A percentile compares a stretch with the other conserved stretches of the same genome.
Evolutionary conservation across 2,797 vertebrate species (phyloP).

Genomic region (Delichon dasypus): DNA sequence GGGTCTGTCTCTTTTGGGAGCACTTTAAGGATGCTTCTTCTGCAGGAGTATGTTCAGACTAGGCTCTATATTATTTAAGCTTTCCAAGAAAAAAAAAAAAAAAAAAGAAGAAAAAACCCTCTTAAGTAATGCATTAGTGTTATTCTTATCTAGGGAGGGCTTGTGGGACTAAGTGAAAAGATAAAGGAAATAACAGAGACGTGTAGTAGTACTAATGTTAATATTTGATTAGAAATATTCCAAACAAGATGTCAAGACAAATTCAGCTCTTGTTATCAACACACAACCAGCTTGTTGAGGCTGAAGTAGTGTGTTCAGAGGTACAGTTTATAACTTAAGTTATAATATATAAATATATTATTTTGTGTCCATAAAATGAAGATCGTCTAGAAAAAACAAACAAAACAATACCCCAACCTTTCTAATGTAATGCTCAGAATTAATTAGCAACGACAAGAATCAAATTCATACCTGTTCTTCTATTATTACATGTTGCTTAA

Average conservation of each 20-base stretch:
- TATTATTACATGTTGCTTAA: neutral
- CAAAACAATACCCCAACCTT: neutral
- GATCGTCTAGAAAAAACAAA: neutral
- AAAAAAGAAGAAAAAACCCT: neutral
- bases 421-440: neutral
- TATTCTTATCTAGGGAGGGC: conserved; percentile 31
- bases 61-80: conserved; percentile 38
- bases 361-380: neutral
- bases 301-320: neutral
- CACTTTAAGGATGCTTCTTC: neutral
- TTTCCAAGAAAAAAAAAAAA: conserved; percentile 22
- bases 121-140: conserved; percentile 43
- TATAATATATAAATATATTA: too few relatives aligned
- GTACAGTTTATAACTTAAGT: neutral
- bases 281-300: neutral
- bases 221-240: conserved; percentile 69
- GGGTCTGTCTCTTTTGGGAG: neutral
- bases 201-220: conserved; percentile 40
- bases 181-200: conserved; percentile 55
- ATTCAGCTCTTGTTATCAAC: conserved; percentile 48
- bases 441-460: conserved; percentile 29
- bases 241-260: conserved; percentile 62
- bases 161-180: conserved; percentile 47
- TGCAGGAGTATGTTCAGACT: neutral
- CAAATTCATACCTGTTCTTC: conserved; percentile 10